Evolutionary conservation across 2,888 invertebrate species (phyloP), one percentile per base, ranked within the genome.

Genomic region (Macrophya annulata): DNA sequence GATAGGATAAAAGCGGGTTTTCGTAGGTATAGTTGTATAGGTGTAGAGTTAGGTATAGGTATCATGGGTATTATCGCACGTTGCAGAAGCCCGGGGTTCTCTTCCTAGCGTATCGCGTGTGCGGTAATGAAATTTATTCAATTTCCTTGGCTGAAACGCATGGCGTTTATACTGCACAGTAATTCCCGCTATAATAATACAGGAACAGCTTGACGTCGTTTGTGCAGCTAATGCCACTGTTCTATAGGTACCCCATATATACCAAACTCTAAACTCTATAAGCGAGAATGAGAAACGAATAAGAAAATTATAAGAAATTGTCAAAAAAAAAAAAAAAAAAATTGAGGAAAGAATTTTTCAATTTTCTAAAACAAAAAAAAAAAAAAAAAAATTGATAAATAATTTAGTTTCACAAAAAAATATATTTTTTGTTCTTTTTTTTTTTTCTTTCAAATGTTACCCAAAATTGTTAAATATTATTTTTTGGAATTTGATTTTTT

Each of bases 71-170:
- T 68, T 68, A 68, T 37, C 68, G 55, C n/a, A 37, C 37, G 37
- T 17, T 15, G 68, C 6, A 37, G 37, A 37, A 17, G 37, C 12
- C 21, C 25, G 4, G 68, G 65, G 4, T 68, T 37, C 68, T 37
- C 68, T 37, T 37, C 4, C 12, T 72, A 43, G 25, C 71, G 15
- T 72, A 72, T 8, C 21, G 68, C 8, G 21, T n/a, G 31, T 45
- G 25, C 21, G 74, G 45, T 74, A 74, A 74, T 74, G 45, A 74
- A 74, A 74, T 74, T 74, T 74, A 43, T 74, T 74, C 74, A 74
- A 74, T 74, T 74, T 74, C 25, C 45, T 74, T 72, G 17, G 31
- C 68, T 31, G 31, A 68, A 68, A 68, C 68, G 68, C 68, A 45
- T 48, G 48, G 25, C 45, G 25, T 9, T 15, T 43, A 17, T n/a